Evolutionary conservation across 2,113 vertebrate genomes (phyloP).

Genomic region (Candoia aspera): DNA sequence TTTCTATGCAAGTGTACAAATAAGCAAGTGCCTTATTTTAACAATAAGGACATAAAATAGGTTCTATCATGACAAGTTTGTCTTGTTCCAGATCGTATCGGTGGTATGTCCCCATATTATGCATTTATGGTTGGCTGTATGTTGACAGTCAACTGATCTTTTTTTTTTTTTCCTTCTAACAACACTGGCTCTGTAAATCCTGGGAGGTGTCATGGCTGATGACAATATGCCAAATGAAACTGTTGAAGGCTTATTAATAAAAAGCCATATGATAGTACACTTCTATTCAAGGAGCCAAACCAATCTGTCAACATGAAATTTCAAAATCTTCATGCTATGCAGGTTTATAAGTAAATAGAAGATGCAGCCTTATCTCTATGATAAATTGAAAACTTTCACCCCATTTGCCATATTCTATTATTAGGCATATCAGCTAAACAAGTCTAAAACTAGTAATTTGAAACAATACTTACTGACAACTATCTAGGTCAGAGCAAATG

Average conservation of each 20-base stretch:
- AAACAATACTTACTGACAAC: not conserved
- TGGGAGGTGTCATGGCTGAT: slow-evolving; percentile 32
- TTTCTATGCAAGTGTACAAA: slow-evolving; percentile 2
- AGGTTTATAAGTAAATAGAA: not conserved
- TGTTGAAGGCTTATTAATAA: slow-evolving; percentile 53
- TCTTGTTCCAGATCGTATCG: slow-evolving; percentile 45
- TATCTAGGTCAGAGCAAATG: not conserved
- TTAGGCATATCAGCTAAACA: not conserved
- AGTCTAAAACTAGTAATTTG: not conserved
- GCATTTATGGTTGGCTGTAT: not conserved
- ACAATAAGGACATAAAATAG: slow-evolving; percentile 27
- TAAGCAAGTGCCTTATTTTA: slow-evolving; percentile 2
- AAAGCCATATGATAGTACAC: slow-evolving; percentile 17
- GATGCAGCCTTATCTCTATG: not conserved
- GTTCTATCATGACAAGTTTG: slow-evolving; percentile 10
- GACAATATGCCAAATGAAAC: slow-evolving; percentile 53
- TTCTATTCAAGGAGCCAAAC: slow-evolving; percentile 41
- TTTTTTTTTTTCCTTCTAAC: slow-evolving; percentile 37
- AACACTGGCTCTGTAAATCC: not conserved
- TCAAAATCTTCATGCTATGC: not conserved
- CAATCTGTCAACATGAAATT: slow-evolving; percentile 39
- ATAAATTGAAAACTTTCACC: not conserved
- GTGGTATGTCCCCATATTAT: slow-evolving; percentile 29
- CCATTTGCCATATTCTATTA: not conserved
- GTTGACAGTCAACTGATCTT: not conserved